phyloP scores from a whole-genome alignment of 2,888 invertebrate species.

The Zygaena filipendulae region DNA sequence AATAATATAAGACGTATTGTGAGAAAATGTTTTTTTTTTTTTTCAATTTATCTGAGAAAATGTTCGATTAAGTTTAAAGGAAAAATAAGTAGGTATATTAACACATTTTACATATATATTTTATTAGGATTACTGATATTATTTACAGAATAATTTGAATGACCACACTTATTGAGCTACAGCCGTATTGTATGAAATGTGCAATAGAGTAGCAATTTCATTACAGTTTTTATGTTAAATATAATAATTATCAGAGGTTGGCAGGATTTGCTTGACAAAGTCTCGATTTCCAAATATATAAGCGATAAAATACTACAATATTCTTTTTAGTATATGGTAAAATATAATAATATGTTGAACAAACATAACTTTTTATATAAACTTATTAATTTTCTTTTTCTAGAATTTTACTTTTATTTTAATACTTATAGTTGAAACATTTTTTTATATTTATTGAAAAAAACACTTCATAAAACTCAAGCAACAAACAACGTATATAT shows the following conservation, averaged over 20 bases:
- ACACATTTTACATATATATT: constrained; percentile 67
- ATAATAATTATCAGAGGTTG: constrained; percentile 52
- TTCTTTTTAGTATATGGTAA: neutral
- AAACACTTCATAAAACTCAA: constrained; percentile 28
- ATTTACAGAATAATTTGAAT: constrained; percentile 65
- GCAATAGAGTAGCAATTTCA: constrained; percentile 58
- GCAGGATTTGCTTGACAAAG: constrained; percentile 63
- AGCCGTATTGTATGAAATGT: constrained; percentile 61
- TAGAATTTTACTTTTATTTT: neutral
- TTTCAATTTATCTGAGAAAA: too few species aligned
- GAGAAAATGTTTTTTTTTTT: too few species aligned
- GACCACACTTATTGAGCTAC: constrained; percentile 67
- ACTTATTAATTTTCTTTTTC: too few species aligned
- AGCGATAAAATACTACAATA: constrained; percentile 7
- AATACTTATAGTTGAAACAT: neutral
- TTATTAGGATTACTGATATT: constrained; percentile 65
- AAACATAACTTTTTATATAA: too few species aligned
- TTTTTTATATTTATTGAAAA: constrained; percentile 12
- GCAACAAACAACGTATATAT: constrained; percentile 25
- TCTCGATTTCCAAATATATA: constrained; percentile 43
- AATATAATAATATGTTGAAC: neutral
- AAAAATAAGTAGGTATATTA: too few species aligned
- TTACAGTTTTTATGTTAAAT: constrained; percentile 39
- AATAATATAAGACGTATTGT: too few species aligned
- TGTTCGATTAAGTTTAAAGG: too few species aligned